Base-by-base conservation (phyloP, 2,888 invertebrate species). In the Amphimallon solstitiale region DNA sequence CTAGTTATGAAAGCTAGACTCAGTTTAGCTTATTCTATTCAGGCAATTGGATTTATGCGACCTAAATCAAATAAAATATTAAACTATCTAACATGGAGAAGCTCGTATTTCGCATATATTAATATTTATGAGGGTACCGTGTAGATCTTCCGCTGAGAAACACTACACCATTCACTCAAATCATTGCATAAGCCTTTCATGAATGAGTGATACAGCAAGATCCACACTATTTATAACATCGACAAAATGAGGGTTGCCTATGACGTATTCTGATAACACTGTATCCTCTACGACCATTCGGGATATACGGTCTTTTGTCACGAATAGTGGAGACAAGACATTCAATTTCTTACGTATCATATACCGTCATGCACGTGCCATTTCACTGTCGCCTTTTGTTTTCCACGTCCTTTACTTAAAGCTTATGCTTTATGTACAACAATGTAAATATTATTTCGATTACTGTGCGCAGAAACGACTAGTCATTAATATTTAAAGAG, bases 141-240 rank as follows among this genome's bases (percentile, higher is more conserved):
- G 29, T 29, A 29, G 29, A 29, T 29, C 5, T 29, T 29, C 29
- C 9, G 29, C 9, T 9, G 29, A 5, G 6, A 29, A 29, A 5
- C 29, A 29, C 29, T n/a, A n/a, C 9, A 52, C 17, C 52, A n/a
- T 14, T 43, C 40, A 56, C 43, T 43, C 56, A 56, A 56, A 56
- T 56, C 40, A 43, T 56, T 56, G 29, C 56, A 14, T 7, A 56
- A 12, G 14, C 43, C 29, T 59, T 59, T 34, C 56, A 43, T 59
- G 56, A 59, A 59, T 59, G 56, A 59, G 14, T 54, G 21, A 14
- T n/a, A 45, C 40, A 63, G 51, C 12, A 34, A 51, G 51, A 52
- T 51, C 29, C 49, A 51, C 43, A 51, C 62, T 51, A 63, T 63
- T 63, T 63, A 63, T 63, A 51, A 51, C 62, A 63, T 63, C 51